Evolutionary conservation across 2,888 invertebrate species (phyloP).

Genomic region (Vandiemenella viatica): DNA sequence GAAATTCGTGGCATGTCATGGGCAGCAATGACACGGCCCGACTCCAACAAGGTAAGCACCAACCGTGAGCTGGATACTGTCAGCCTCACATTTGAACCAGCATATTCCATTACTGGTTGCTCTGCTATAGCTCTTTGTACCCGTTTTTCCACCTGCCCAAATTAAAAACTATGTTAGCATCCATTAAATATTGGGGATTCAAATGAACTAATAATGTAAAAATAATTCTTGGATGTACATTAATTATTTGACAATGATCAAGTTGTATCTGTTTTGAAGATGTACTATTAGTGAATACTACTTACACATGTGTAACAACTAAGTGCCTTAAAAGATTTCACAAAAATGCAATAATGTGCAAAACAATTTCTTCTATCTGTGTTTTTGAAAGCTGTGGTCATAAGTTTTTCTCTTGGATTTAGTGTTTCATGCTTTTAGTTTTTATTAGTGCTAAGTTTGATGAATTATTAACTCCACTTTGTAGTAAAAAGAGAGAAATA

Average conservation of each 20-base stretch:
- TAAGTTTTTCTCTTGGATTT: too few species aligned
- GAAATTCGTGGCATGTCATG: constrained; percentile 97
- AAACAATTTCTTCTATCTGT: too few species aligned
- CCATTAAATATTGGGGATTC: neutral
- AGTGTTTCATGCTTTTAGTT: too few species aligned
- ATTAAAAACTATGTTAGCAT: neutral
- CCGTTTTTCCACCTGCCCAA: constrained; percentile 52
- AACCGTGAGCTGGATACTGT: constrained; percentile 84
- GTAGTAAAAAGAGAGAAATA: too few species aligned
- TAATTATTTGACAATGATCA: neutral
- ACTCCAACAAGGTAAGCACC: constrained; percentile 68
- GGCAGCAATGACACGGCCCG: constrained; percentile 66
- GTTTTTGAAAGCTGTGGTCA: too few species aligned
- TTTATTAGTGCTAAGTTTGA: too few species aligned
- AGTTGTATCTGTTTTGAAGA: neutral
- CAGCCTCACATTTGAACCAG: constrained; percentile 81
- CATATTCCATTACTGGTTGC: constrained; percentile 73
- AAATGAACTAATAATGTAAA: neutral
- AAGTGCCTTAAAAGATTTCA: too few species aligned
- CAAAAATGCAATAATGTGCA: too few species aligned
- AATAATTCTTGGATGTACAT: neutral
- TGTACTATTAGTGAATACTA: neutral
- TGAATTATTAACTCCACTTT: too few species aligned
- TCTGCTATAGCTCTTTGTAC: constrained; percentile 71
- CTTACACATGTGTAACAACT: too few species aligned